phyloP scores from a whole-genome alignment of 1,140 invertebrate genomes.

The Pogonus chalceus region DNA sequence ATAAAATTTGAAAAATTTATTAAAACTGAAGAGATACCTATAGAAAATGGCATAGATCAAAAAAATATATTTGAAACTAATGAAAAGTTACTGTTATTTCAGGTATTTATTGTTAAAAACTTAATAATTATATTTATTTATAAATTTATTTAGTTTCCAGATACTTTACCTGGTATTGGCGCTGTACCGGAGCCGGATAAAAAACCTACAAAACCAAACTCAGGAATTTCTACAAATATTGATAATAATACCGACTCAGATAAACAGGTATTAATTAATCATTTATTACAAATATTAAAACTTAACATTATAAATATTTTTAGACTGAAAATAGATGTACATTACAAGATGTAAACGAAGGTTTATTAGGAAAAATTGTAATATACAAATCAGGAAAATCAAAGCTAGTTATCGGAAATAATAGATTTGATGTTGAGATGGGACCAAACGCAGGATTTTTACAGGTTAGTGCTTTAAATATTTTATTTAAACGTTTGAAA shows the following conservation, averaged over 20 bases:
- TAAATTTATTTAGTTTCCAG: slow-evolving; percentile 33
- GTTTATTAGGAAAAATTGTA: slow-evolving; percentile 44
- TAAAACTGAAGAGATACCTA: neutral
- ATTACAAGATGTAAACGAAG: slow-evolving; percentile 40
- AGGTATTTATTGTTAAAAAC: neutral
- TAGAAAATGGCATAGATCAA: neutral
- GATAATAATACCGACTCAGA: slow-evolving; percentile 19
- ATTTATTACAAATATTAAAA: slow-evolving; percentile 4
- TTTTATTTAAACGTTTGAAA: neutral
- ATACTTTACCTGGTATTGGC: slow-evolving; percentile 38
- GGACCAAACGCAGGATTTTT: slow-evolving; percentile 35
- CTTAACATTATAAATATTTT: slow-evolving; percentile 13
- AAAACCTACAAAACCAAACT: slow-evolving; percentile 21
- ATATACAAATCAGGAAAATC: slow-evolving; percentile 44
- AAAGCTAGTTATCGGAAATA: slow-evolving; percentile 41
- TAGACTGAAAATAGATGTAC: slow-evolving; percentile 31
- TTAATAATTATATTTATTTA: neutral
- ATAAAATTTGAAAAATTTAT: neutral
- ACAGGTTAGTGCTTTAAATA: slow-evolving; percentile 12
- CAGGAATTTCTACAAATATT: slow-evolving; percentile 19
- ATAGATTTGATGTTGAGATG: slow-evolving; percentile 40
- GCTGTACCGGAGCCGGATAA: slow-evolving; percentile 18
- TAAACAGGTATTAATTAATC: slow-evolving; percentile 7
- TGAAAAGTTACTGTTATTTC: neutral
- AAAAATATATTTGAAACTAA: neutral